A percentile compares a stretch with the other conserved stretches of the same genome.
Conservation (phyloP, 2,888 invertebrate species). For the Rhyacophila evoluta region DNA sequence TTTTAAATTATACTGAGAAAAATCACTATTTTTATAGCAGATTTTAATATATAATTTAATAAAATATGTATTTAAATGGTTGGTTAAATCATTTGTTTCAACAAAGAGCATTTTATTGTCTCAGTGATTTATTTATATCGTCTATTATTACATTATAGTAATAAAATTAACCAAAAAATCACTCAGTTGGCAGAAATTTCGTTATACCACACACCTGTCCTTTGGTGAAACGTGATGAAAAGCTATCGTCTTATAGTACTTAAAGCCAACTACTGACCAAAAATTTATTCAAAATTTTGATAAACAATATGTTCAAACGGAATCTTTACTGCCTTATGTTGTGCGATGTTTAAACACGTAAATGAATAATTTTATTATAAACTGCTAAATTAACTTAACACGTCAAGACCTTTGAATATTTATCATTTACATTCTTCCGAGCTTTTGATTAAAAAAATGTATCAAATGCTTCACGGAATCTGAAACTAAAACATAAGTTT, state of each 20-base stretch:
- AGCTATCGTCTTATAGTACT: not conserved
- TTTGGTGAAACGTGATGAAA: conserved; percentile 22
- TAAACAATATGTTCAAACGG: not conserved
- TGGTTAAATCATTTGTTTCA: too few relatives aligned
- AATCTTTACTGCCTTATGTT: conserved; percentile 1
- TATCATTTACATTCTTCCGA: too few relatives aligned
- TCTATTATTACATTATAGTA: too few relatives aligned
- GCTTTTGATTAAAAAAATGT: too few relatives aligned
- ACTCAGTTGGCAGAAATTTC: not conserved
- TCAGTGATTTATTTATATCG: too few relatives aligned
- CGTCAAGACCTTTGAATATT: conserved; percentile 2
- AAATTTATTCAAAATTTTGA: not conserved
- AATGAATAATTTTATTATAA: conserved; percentile 29
- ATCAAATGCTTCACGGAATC: too few relatives aligned
- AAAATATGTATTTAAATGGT: too few relatives aligned
- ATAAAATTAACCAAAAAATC: not conserved
- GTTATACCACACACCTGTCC: not conserved
- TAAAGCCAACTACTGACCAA: not conserved
- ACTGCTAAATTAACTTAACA: conserved; percentile 27
- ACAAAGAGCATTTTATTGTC: too few relatives aligned
- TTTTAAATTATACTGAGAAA: too few relatives aligned
- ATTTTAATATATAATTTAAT: too few relatives aligned
- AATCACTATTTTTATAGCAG: too few relatives aligned
- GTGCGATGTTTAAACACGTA: not conserved
- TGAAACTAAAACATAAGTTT: too few relatives aligned